Percentiles rank a stretch among this genome's conserved stretches.
Conservation (phyloP, 2,113 vertebrate genomes). For the Notarius lentiginosus region DNA sequence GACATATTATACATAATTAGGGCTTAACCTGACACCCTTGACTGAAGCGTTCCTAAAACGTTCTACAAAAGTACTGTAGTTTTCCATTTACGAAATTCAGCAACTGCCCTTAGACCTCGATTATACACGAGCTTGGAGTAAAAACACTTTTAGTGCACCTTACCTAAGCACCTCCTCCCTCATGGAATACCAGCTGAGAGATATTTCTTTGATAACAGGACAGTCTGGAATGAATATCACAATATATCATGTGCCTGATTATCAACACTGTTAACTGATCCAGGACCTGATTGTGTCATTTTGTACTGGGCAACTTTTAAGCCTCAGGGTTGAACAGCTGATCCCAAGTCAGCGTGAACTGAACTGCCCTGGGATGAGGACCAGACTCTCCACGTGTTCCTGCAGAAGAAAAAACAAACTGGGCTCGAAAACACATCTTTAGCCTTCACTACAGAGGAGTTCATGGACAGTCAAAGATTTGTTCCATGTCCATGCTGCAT, state of each 20-base stretch:
- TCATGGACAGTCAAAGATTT: not conserved
- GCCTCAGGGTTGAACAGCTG: not conserved
- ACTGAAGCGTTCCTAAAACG: not conserved
- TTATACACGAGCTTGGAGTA: not conserved
- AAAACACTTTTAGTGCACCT: not conserved
- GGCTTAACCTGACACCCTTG: not conserved
- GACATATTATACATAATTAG: not conserved
- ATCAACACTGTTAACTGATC: not conserved
- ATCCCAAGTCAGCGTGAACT: not conserved
- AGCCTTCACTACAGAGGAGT: conserved; percentile 12
- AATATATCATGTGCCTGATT: not conserved
- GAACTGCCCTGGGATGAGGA: not conserved
- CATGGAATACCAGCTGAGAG: not conserved
- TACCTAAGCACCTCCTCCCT: not conserved
- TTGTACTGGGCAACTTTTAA: not conserved
- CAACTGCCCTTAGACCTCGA: not conserved
- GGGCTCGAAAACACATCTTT: not conserved
- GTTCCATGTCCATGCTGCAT: conserved; percentile 30
- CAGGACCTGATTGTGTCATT: not conserved
- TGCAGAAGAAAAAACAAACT: not conserved
- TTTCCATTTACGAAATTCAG: not conserved
- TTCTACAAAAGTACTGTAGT: not conserved
- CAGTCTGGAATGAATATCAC: not conserved
- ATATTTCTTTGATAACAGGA: not conserved
- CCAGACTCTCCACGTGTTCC: not conserved